Evolutionary conservation across 2,888 invertebrate genomes (phyloP).

Genomic region (Daptonema setosum): DNA sequence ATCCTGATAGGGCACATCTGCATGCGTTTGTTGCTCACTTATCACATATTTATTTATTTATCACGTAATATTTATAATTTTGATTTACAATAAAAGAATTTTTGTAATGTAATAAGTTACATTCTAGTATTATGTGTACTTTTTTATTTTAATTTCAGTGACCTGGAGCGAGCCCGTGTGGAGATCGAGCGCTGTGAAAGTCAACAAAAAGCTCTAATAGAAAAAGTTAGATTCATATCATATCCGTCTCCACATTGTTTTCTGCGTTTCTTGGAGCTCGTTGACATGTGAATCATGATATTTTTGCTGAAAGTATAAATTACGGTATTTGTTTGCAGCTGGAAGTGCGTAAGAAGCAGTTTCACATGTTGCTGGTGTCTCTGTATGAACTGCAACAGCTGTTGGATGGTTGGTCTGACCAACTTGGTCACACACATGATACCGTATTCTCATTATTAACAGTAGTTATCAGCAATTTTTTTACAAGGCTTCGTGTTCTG

Average conservation of each 20-base stretch:
- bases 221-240: background rate
- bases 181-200: constrained; percentile 33
- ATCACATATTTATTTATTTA: constrained; percentile 24
- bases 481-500: too few relatives aligned
- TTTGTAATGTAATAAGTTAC: too few relatives aligned
- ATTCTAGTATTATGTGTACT: too few relatives aligned
- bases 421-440: too few relatives aligned
- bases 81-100: too few relatives aligned
- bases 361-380: constrained; percentile 62
- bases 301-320: too few relatives aligned
- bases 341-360: constrained; percentile 62
- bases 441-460: too few relatives aligned
- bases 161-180: constrained; percentile 35
- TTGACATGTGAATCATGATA: too few relatives aligned
- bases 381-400: constrained; percentile 61
- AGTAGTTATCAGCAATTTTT: too few relatives aligned
- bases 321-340: constrained; percentile 39
- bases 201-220: background rate
- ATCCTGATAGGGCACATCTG: constrained; percentile 58
- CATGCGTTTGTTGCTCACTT: constrained; percentile 15
- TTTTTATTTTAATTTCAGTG: background rate
- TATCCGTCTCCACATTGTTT: too few relatives aligned
- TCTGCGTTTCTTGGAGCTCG: too few relatives aligned
- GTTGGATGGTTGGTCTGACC: constrained; percentile 41
- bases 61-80: too few relatives aligned